These are phyloP conservation scores for Gracilinanus agilis DNA, from an alignment of 2,113 vertebrate genomes.

Conservation along the genomic window DNA sequence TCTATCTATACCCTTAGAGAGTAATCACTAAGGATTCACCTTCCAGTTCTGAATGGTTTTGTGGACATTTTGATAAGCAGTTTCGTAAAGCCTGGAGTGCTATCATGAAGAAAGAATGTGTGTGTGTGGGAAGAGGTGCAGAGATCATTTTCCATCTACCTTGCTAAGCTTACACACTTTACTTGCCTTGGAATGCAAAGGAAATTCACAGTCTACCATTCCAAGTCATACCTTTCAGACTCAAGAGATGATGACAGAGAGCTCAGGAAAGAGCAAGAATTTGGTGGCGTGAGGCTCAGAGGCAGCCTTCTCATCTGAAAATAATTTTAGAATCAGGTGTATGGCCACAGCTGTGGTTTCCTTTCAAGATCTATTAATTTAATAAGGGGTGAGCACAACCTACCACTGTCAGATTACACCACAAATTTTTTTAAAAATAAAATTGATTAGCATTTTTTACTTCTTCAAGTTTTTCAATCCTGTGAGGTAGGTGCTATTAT, in stretches of 20 bases:
- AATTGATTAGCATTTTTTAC: not conserved
- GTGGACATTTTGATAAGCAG: constrained; percentile 14
- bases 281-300: constrained; percentile 60
- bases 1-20: constrained; percentile 35
- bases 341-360: constrained; percentile 47
- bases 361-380: constrained; percentile 54
- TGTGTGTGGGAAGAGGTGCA: not conserved
- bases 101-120: constrained; percentile 2
- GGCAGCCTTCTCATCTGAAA: constrained; percentile 70
- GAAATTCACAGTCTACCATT: constrained; percentile 58
- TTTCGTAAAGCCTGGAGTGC: not conserved
- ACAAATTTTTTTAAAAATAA: not conserved
- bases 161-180: constrained; percentile 33
- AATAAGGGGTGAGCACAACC: constrained; percentile 39
- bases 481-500: too few relatives aligned
- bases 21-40: not conserved
- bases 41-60: constrained; percentile 42
- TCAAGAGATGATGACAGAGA: constrained; percentile 38
- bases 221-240: constrained; percentile 12
- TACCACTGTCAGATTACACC: not conserved
- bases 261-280: constrained; percentile 54
- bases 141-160: constrained; percentile 21
- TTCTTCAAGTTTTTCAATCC: not conserved
- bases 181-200: constrained; percentile 57
- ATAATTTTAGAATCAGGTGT: not conserved